Conservation (phyloP, 2,888 invertebrate genomes). For the Trichacis sp. region DNA sequence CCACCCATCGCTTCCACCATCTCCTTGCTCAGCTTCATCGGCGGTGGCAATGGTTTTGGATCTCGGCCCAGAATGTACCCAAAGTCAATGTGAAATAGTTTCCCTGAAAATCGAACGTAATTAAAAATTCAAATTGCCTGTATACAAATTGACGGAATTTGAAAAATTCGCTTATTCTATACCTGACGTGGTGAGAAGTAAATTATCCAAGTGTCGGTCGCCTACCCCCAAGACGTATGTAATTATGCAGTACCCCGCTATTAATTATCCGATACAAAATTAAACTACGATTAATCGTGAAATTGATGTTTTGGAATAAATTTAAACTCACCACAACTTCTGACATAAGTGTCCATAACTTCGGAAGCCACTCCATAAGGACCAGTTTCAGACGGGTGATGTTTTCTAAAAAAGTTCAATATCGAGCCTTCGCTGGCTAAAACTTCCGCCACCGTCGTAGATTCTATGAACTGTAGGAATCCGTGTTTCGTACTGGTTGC, state of each 20-base stretch:
- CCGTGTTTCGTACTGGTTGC: slow-evolving; percentile 97
- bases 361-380: slow-evolving; percentile 93
- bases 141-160: too few species aligned
- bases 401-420: slow-evolving; percentile 91
- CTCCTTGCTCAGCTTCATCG: slow-evolving; percentile 98
- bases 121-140: too few species aligned
- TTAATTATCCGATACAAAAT: slow-evolving; percentile 36
- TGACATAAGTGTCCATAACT: slow-evolving; percentile 97
- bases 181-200: slow-evolving; percentile 90
- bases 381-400: slow-evolving; percentile 88
- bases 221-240: slow-evolving; percentile 98
- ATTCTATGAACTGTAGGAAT: slow-evolving; percentile 95
- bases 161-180: too few species aligned
- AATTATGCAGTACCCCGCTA: slow-evolving; percentile 96
- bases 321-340: slow-evolving; percentile 80
- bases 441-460: slow-evolving; percentile 92
- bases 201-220: slow-evolving; percentile 97
- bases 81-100: slow-evolving; percentile 97
- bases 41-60: slow-evolving; percentile 98
- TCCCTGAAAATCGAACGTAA: slow-evolving; percentile 63
- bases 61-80: slow-evolving; percentile 97
- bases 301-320: too few species aligned
- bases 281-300: not conserved
- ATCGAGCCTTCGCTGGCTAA: slow-evolving; percentile 89
- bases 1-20: slow-evolving; percentile 99